These are phyloP conservation scores for Poeciliopsis gracilis DNA, from an alignment of 2,797 vertebrate genomes.

Conservation along the genomic window DNA sequence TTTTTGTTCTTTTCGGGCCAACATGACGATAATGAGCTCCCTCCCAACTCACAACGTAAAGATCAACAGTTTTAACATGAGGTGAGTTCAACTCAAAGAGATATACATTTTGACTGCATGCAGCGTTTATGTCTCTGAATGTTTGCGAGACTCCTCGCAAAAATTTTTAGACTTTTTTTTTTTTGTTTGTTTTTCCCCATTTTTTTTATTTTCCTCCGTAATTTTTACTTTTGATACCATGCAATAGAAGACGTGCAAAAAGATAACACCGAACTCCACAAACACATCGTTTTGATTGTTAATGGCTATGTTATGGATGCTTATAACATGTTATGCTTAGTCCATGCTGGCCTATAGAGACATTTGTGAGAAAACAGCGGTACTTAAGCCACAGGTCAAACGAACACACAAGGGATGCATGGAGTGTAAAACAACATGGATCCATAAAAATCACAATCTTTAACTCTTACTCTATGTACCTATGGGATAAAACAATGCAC, in stretches of 20 bases:
- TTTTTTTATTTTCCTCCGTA: constrained; percentile 75
- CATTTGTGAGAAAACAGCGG: constrained; percentile 85
- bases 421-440: constrained; percentile 84
- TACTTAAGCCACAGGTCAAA: constrained; percentile 88
- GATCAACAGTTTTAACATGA: constrained; percentile 70
- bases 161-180: constrained; percentile 55
- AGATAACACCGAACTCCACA: constrained; percentile 89
- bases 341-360: constrained; percentile 88
- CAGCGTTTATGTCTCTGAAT: constrained; percentile 81
- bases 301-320: constrained; percentile 88
- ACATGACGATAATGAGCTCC: constrained; percentile 80
- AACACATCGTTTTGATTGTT: constrained; percentile 86
- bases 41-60: constrained; percentile 76
- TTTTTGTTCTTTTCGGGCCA: constrained; percentile 68
- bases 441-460: constrained; percentile 85
- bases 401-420: constrained; percentile 87
- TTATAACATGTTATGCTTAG: constrained; percentile 88
- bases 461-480: constrained; percentile 85
- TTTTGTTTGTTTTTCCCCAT: constrained; percentile 16
- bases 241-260: constrained; percentile 89
- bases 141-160: constrained; percentile 77
- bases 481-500: constrained; percentile 85
- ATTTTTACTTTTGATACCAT: constrained; percentile 86
- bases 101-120: constrained; percentile 82
- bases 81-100: constrained; percentile 78